These are phyloP conservation scores for Drosophila koepferae DNA, from an alignment of 2,888 invertebrate genomes.

Conservation along the genomic window DNA sequence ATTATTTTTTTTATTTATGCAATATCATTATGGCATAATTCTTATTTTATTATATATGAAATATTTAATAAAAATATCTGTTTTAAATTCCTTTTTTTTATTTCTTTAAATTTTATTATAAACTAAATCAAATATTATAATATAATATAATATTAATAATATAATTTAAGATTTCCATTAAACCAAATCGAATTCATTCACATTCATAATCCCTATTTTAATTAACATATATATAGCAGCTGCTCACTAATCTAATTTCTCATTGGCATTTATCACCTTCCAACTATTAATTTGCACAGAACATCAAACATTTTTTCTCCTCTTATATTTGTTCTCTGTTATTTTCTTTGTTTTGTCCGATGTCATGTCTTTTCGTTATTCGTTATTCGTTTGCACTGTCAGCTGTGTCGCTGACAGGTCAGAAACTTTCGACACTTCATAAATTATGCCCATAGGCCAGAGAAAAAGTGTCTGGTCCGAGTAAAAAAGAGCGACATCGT, in stretches of 20 bases:
- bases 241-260: not conserved
- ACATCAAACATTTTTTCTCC: not conserved
- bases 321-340: too few species aligned
- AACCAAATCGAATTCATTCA: too few species aligned
- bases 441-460: constrained; percentile 38
- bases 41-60: not conserved
- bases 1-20: too few species aligned
- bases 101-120: too few species aligned
- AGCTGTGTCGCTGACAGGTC: constrained; percentile 29
- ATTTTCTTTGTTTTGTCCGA: too few species aligned
- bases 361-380: constrained; percentile 7
- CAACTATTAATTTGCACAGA: constrained; percentile 2
- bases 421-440: constrained; percentile 51
- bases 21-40: too few species aligned
- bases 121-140: too few species aligned
- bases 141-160: too few species aligned
- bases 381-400: constrained; percentile 22
- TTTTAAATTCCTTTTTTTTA: too few species aligned
- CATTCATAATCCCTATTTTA: not conserved
- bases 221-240: not conserved
- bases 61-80: too few species aligned
- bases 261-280: constrained; percentile 1
- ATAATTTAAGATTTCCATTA: too few species aligned
- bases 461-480: constrained; percentile 14
- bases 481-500: constrained; percentile 15